Evolutionary conservation across 1,140 invertebrate genomes (phyloP), one percentile per base, ranked within the genome.

Genomic region (Plectus sambesii): DNA sequence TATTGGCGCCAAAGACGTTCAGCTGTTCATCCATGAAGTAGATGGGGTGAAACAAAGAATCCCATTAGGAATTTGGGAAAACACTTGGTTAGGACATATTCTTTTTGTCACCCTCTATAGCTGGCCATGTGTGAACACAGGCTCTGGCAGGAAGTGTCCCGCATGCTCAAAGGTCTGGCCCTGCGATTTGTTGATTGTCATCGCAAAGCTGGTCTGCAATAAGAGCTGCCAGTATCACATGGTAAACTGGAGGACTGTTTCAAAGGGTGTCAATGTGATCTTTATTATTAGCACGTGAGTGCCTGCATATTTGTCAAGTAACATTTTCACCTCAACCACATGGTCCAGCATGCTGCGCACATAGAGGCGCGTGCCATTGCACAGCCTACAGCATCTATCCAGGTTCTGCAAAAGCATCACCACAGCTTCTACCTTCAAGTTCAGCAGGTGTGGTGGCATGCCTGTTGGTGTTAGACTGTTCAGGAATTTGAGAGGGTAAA

Each of bases 121-220:
- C 53, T 71, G 69, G 6, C 70, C 64, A 47, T 71, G 71, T 12
- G 51, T 57, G 46, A 68, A 71, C 8, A 62, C 60, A 9, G 54
- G 57, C 8, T 44, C 22, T 61, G 29, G 56, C n/a, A 55, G 66
- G 53, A 64, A 65, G 61, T 63, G 62, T 54, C 56, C 70, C 47
- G 60, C 52, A 47, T 55, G 47, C 51, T 60, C 17, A 39, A 70
- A 51, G 59, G 73, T 69, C 45, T 74, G 70, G 25, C 73, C 63
- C 59, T 74, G 70, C 59, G 72, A 69, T 61, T 78, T 76, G 56
- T 75, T 76, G 38, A 75, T 74, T 17, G 72, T 70, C 64, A 77
- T 73, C 17, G 71, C 68, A 62, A 77, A 78, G 25, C 74, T 73
- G 5, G 76, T 60, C 63, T 69, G 69, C 57, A 71, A 63, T 42